Base-by-base conservation (phyloP, 2,113 vertebrate genomes). In the Stomatorhinus ivindoensis region DNA sequence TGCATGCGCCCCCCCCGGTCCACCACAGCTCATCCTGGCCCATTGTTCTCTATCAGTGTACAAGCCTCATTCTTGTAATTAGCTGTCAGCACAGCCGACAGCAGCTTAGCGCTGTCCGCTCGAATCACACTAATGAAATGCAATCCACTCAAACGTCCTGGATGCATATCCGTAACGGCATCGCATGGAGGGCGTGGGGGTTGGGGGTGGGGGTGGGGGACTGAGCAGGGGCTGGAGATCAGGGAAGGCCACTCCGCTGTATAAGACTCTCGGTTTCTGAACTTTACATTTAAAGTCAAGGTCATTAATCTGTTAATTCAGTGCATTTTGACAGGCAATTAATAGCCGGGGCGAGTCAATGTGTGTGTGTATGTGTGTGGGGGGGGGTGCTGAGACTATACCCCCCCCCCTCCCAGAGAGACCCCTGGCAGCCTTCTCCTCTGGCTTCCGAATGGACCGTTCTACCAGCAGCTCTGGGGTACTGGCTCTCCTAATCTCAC, bases 111-210 rank as follows among this genome's bases (percentile, higher is more conserved):
- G 96, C 97, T 98, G 97, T 97, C 97, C 95, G 96, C 95, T 98
- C 97, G 95, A 97, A 98, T 99, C 96, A 96, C 95, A 97, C 97
- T 98, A 99, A 98, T 98, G 98, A 98, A 98, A 98, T 95, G 95
- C 97, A 97, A 97, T 96, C 96, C 96, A 94, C 97, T 97, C 96
- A 96, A 96, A 97, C 94, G 96, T 97, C 96, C 97, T 96, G 96
- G 95, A 96, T 96, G 96, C 97, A 95, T 95, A 97, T 97, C 97
- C 96, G 96, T 97, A 97, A 97, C 97, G 97, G 96, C 94, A 95
- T 95, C 94, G 97, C 97, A 94, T 91, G 92, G 76, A 86, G 88
- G 69, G 89, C 46, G 39, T n/a, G 31, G 44, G 76, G 87, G 42
- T 85, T 69, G n/a, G 35, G 17, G 27, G 48, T 0, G 27, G 27